Base-by-base conservation (phyloP, 1,140 invertebrate genomes). In the Stegodyphus dumicola region DNA sequence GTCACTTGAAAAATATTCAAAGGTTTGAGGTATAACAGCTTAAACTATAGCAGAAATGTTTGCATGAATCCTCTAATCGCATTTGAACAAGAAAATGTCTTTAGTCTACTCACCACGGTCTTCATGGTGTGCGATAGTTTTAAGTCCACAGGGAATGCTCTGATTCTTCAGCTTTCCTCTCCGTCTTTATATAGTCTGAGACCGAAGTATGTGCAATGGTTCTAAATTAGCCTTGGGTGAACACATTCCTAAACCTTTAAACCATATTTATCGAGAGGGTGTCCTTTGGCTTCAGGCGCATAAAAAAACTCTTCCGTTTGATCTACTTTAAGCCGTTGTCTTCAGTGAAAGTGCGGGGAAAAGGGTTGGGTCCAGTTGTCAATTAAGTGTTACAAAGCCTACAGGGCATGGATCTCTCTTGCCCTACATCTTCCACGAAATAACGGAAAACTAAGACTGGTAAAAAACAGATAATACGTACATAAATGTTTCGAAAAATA, bases 251-350 rank as follows among this genome's bases (percentile, higher is more conserved):
- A 17, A 76, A 18, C 51, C 11, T 13, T 11, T 76, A 51, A 71
- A 81, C 65, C 77, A 69, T 69, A 78, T 78, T 78, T 78, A 78
- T 78, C 77, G 66, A 51, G 67, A 73, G 67, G 78, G 78, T 73
- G 78, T 73, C 78, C 69, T 81, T 81, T 71, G 52, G 67, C 70
- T 33, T 54, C 67, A 67, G n/a, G 65, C 13, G 3, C 15, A 33
- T 49, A 60, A 56, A 71, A 71, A 64, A 81, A 15, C 69, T 71
- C 78, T 81, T 81, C 78, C 78, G 78, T 78, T 77, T 69, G 65
- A 18, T 69, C 65, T 48, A 69, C 51, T 78, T 78, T 51, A 71
- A 71, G 11, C 18, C 15, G 15, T 69, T n/a, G 52, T 52, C 33
- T n/a, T 33, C 7, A 13, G 77, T 54, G 77, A 78, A 78, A 78